Conservation (phyloP, 2,797 vertebrate genomes). For the Alexandromys oeconomus region DNA sequence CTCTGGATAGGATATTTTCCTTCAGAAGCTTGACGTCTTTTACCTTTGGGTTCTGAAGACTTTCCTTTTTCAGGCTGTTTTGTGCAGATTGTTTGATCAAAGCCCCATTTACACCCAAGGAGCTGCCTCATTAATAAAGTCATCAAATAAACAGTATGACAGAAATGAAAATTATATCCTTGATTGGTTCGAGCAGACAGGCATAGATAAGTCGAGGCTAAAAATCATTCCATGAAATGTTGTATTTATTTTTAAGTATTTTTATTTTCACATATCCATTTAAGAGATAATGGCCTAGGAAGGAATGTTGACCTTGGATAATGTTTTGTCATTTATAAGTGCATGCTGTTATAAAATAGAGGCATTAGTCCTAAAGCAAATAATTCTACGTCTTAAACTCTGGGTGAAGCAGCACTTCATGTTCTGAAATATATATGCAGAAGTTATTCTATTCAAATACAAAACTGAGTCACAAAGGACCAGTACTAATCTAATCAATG, state of each 20-base stretch:
- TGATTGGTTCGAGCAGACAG: not conserved
- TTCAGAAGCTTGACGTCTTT: constrained; percentile 71
- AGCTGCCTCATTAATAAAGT: not conserved
- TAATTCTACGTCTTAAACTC: not conserved
- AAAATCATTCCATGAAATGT: not conserved
- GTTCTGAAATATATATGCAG: constrained; percentile 41
- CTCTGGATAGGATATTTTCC: constrained; percentile 72
- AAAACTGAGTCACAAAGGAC: not conserved
- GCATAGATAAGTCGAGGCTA: constrained; percentile 63
- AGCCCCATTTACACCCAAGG: constrained; percentile 64
- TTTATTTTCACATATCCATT: constrained; percentile 64
- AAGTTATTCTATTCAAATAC: not conserved
- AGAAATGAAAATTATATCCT: constrained; percentile 27
- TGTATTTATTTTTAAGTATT: constrained; percentile 34
- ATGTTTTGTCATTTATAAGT: constrained; percentile 54
- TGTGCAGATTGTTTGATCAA: constrained; percentile 72
- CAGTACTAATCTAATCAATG: not conserved
- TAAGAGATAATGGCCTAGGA: constrained; percentile 65
- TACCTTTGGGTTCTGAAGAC: constrained; percentile 53
- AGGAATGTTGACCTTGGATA: constrained; percentile 51
- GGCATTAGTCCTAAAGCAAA: constrained; percentile 46
- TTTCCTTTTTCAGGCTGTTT: constrained; percentile 30
- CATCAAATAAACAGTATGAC: not conserved
- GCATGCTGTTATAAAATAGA: constrained; percentile 51
- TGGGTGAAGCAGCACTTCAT: not conserved